A percentile compares a stretch with the other conserved stretches of the same genome.
Evolutionary conservation across 2,797 vertebrate genomes (phyloP).

Genomic region (Macroramphosus scolopax): DNA sequence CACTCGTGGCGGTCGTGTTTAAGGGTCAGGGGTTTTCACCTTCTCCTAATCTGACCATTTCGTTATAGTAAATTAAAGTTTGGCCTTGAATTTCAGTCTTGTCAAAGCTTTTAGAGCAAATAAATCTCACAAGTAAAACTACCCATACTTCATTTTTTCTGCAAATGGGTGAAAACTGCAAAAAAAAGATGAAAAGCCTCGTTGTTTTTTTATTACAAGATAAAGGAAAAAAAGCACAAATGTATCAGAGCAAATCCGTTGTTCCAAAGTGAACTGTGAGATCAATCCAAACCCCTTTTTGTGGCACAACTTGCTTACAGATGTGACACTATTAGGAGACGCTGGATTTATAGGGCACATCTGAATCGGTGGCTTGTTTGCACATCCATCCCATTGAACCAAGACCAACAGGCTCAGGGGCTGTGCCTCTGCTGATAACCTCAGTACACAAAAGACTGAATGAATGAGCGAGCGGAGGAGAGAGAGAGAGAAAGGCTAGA

Average conservation of each 20-base stretch:
- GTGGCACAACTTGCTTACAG: slow-evolving; percentile 2
- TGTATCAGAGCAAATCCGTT: too few relatives aligned
- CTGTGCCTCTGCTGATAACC: slow-evolving; percentile 60
- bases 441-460: slow-evolving; percentile 47
- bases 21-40: neutral
- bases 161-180: too few relatives aligned
- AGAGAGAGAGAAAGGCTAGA: slow-evolving; percentile 15
- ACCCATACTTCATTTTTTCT: too few relatives aligned
- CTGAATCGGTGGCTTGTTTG: slow-evolving; percentile 27
- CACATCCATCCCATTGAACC: slow-evolving; percentile 24
- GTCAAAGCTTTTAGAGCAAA: neutral
- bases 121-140: neutral
- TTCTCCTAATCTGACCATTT: neutral
- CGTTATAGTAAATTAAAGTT: neutral
- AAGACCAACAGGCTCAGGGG: slow-evolving; percentile 43
- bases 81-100: neutral
- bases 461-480: slow-evolving; percentile 31
- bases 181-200: too few relatives aligned
- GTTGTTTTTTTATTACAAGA: too few relatives aligned
- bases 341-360: slow-evolving; percentile 27
- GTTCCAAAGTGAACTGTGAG: too few relatives aligned
- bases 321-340: slow-evolving; percentile 14
- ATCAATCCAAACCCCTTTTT: too few relatives aligned
- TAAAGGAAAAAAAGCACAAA: too few relatives aligned
- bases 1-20: neutral